phyloP scores from a whole-genome alignment of 2,888 invertebrate species.

The Rhingia campestris region DNA sequence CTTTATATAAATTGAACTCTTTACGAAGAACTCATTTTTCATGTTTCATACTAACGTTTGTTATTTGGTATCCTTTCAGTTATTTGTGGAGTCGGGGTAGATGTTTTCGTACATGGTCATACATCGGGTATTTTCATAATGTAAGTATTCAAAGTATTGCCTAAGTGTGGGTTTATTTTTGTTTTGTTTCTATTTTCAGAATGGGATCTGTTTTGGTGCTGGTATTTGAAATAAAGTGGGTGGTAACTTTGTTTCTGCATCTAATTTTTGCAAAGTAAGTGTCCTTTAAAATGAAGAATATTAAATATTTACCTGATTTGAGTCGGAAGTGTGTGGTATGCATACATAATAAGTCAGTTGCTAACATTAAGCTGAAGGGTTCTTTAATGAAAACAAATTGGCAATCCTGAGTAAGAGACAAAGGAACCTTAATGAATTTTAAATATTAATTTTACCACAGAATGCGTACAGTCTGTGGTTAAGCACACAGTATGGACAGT shows the following conservation, averaged over 20 bases:
- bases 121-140: conserved; percentile 85
- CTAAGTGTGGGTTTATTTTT: conserved; percentile 34
- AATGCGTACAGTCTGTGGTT: neutral
- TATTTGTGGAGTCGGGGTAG: conserved; percentile 86
- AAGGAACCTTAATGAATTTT: conserved; percentile 29
- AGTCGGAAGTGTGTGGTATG: no score
- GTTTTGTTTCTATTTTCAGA: conserved; percentile 82
- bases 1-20: conserved; percentile 40
- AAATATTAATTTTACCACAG: conserved; percentile 13
- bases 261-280: conserved; percentile 82
- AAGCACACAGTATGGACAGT: neutral
- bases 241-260: conserved; percentile 86
- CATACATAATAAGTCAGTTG: no score
- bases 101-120: conserved; percentile 86
- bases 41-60: conserved; percentile 31
- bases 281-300: conserved; percentile 17
- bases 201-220: conserved; percentile 85
- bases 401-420: conserved; percentile 17
- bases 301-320: conserved; percentile 18
- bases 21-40: conserved; percentile 13
- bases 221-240: conserved; percentile 87
- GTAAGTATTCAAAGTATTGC: conserved; percentile 83
- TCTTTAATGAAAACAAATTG: conserved; percentile 41
- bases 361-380: no score
- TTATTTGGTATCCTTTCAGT: conserved; percentile 83